Conservation (phyloP, 2,888 invertebrate genomes). For the Agrotis exclamationis region DNA sequence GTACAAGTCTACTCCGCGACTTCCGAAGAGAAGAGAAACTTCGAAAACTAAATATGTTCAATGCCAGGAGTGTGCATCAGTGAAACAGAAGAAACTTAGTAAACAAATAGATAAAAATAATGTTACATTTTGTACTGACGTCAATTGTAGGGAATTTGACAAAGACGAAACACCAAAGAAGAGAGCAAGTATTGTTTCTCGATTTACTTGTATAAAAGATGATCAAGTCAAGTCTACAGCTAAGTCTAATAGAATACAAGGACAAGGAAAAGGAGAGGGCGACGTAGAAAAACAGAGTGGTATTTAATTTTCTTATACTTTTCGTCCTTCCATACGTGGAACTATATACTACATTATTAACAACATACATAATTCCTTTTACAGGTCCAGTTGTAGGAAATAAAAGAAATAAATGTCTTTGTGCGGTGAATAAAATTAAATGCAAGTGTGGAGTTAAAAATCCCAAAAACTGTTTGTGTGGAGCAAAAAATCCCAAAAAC, state of each 20-base stretch:
- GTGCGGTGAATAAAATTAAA: not conserved
- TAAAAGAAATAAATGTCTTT: not conserved
- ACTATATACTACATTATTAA: not conserved
- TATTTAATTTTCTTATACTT: constrained; percentile 16
- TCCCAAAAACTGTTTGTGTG: not conserved
- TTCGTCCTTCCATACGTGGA: not conserved
- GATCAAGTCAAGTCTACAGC: not conserved
- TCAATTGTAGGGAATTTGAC: constrained; percentile 30
- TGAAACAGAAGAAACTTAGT: constrained; percentile 12
- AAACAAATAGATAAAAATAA: constrained; percentile 26
- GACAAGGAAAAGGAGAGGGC: constrained; percentile 26
- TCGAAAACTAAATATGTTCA: constrained; percentile 19
- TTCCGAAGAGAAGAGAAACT: not conserved
- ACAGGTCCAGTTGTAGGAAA: constrained; percentile 4
- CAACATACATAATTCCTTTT: constrained; percentile 6
- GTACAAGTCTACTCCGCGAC: constrained; percentile 24
- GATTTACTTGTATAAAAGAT: not conserved
- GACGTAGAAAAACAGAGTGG: constrained; percentile 22
- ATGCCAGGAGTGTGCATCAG: constrained; percentile 14
- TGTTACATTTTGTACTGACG: constrained; percentile 41
- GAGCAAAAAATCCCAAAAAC: not conserved
- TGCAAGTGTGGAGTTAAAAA: not conserved
- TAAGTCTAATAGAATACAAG: not conserved
- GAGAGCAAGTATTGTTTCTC: not conserved
- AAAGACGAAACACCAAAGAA: not conserved